These are phyloP conservation scores for Rhegmatorhina hoffmannsi DNA, from an alignment of 2,113 vertebrate genomes.

Conservation along the genomic window DNA sequence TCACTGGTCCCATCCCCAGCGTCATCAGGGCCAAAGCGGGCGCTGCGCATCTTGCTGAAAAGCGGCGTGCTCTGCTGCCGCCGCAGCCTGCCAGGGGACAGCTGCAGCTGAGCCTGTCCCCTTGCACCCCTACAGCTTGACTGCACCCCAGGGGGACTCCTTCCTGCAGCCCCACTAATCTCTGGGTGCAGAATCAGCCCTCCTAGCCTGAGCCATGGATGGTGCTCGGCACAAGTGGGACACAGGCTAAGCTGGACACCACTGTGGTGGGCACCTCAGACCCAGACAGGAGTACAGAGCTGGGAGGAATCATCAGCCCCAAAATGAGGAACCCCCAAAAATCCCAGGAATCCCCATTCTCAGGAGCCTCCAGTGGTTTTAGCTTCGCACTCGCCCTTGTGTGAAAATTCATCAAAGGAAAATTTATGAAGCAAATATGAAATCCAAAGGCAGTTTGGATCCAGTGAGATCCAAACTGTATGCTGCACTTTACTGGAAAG, in stretches of 20 bases:
- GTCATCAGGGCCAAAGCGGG: constrained; percentile 86
- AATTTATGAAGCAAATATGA: neutral
- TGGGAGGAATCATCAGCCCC: neutral
- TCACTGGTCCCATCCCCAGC: constrained; percentile 82
- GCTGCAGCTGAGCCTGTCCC: accelerated
- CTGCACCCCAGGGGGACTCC: neutral
- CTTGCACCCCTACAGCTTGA: neutral
- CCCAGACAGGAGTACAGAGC: neutral
- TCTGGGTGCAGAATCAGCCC: neutral
- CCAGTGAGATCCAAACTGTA: neutral
- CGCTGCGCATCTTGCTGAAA: constrained; percentile 88
- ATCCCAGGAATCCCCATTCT: too few species aligned
- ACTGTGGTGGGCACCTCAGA: neutral
- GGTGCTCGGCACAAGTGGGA: accelerated
- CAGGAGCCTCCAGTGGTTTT: accelerated
- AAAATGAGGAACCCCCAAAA: neutral
- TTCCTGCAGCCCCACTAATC: neutral
- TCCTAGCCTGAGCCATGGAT: accelerated
- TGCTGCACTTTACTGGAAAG: constrained; percentile 69
- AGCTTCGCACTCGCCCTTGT: neutral
- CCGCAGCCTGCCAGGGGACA: constrained; percentile 77
- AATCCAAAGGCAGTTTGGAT: neutral
- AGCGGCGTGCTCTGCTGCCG: constrained; percentile 88
- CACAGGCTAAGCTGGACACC: too few species aligned
- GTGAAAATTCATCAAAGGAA: neutral